Conservation (phyloP, 2,113 vertebrate species). For the Monarcha castaneiventris region DNA sequence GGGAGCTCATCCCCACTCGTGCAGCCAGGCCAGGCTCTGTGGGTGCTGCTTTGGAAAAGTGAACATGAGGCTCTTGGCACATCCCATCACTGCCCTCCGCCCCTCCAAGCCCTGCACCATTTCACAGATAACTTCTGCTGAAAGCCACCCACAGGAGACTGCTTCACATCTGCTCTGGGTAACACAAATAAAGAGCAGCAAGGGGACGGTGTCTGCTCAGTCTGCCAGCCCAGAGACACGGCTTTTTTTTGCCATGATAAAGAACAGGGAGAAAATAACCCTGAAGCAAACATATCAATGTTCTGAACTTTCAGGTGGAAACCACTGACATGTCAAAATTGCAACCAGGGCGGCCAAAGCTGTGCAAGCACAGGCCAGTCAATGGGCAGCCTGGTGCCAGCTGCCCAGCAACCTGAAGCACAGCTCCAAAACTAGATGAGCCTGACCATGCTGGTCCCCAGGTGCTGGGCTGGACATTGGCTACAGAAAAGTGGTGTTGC, state of each 20-base stretch:
- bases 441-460: accelerated
- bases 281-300: not conserved
- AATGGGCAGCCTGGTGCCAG: accelerated
- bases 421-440: not conserved
- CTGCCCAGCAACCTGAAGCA: not conserved
- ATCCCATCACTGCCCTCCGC: not conserved
- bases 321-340: not conserved
- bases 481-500: not conserved
- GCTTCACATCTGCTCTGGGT: not conserved
- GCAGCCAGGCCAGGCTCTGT: not conserved
- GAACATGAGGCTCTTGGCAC: accelerated
- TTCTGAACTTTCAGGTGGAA: not conserved
- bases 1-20: accelerated
- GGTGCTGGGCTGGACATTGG: not conserved
- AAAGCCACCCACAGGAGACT: not conserved
- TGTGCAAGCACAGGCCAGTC: not conserved
- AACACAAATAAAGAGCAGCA: not conserved
- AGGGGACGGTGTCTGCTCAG: accelerated
- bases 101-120: accelerated
- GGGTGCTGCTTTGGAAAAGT: not conserved
- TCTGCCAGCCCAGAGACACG: not conserved
- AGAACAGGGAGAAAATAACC: not conserved
- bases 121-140: accelerated
- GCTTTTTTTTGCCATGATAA: not conserved
- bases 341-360: not conserved